Evolutionary conservation across 2,113 vertebrate species (phyloP).

Genomic region (Nothobranchius furzeri): DNA sequence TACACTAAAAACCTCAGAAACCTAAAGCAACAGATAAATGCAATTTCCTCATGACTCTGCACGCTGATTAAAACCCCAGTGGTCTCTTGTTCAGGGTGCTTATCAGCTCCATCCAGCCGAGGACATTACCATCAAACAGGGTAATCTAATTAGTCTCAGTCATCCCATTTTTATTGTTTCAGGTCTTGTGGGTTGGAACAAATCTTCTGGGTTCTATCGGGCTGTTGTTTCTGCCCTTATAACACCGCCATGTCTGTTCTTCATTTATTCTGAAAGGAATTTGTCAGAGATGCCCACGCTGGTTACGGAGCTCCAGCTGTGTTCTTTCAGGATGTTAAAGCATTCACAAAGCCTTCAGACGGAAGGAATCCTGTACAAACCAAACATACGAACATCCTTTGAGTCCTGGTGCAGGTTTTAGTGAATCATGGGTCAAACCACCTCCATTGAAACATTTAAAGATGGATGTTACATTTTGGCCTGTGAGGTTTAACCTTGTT

Average conservation of each 20-base stretch:
- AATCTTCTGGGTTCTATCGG: neutral
- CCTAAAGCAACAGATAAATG: neutral
- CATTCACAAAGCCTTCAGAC: neutral
- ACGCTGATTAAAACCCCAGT: neutral
- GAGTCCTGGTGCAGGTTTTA: neutral
- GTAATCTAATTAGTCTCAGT: constrained; percentile 20
- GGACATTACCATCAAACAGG: neutral
- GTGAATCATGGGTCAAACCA: neutral
- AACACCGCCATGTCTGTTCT: constrained; percentile 4
- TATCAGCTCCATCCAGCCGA: constrained; percentile 14
- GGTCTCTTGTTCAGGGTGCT: neutral
- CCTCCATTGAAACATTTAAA: too few relatives aligned
- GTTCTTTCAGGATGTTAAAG: neutral
- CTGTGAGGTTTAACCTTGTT: too few relatives aligned
- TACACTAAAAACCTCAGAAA: neutral
- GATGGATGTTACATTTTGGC: too few relatives aligned
- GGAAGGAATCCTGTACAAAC: neutral
- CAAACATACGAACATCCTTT: neutral
- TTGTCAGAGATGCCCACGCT: neutral
- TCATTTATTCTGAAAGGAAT: constrained; percentile 14
- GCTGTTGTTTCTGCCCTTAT: constrained; percentile 3
- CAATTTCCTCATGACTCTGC: neutral
- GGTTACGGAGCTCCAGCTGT: neutral
- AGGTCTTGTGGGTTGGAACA: neutral
- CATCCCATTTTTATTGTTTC: constrained; percentile 10